Percentiles rank a stretch among this genome's conserved stretches.
phyloP scores from a whole-genome alignment of 2,113 vertebrate species.

The Lepus americanus region DNA sequence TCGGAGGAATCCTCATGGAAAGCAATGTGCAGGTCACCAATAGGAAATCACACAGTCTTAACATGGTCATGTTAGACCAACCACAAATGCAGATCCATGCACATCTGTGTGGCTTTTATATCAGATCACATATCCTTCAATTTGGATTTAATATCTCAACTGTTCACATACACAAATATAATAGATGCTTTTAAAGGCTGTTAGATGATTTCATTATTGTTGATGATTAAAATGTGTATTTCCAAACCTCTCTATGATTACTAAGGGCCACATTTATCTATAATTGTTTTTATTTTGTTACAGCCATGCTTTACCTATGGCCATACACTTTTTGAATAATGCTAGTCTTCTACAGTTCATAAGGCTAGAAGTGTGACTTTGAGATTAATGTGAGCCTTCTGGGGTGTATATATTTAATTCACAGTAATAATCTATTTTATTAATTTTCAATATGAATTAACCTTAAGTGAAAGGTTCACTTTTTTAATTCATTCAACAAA shows the following conservation, averaged over 20 bases:
- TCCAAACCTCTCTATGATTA: slow-evolving; percentile 45
- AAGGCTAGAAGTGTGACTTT: too few species aligned
- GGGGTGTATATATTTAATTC: too few species aligned
- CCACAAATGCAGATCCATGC: neutral
- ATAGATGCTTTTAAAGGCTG: slow-evolving; percentile 8
- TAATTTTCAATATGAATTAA: slow-evolving; percentile 57
- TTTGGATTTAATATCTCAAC: slow-evolving; percentile 1
- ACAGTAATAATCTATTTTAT: slow-evolving; percentile 3
- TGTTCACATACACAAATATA: neutral
- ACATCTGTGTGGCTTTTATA: neutral
- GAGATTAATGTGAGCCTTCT: too few species aligned
- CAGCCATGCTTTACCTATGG: neutral
- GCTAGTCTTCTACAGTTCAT: neutral
- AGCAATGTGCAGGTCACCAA: neutral
- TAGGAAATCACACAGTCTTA: slow-evolving; percentile 24
- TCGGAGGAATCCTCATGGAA: neutral
- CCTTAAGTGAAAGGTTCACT: neutral
- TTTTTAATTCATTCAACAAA: neutral
- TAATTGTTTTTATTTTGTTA: slow-evolving; percentile 18
- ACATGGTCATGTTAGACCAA: neutral
- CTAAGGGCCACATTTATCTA: slow-evolving; percentile 26
- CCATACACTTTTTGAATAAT: neutral
- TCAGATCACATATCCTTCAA: neutral
- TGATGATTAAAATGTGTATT: slow-evolving; percentile 50
- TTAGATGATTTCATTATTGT: slow-evolving; percentile 62